Percentiles rank a stretch among this genome's conserved stretches.
Conservation (phyloP, 2,888 invertebrate species). For the Pseudanteris insignis region DNA sequence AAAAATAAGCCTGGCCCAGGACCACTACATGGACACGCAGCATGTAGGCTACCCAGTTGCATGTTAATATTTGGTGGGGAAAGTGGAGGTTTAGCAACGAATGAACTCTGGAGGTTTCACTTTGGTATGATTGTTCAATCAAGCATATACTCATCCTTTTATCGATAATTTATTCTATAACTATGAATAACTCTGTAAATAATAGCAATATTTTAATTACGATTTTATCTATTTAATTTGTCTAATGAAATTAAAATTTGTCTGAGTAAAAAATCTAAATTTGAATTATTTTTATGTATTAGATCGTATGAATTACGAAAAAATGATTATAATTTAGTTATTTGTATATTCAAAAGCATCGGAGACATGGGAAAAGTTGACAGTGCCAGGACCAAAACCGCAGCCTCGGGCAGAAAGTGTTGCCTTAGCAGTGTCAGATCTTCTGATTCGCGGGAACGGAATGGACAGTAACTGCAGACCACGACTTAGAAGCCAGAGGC, state of each 20-base stretch:
- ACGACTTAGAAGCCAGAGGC: constrained; percentile 55
- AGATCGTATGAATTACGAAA: too few species aligned
- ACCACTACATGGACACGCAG: constrained; percentile 80
- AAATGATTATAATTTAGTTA: too few species aligned
- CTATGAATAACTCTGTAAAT: constrained; percentile 14
- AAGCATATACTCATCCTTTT: too few species aligned
- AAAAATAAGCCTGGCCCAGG: constrained; percentile 75
- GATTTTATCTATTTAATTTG: too few species aligned
- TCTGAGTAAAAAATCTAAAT: too few species aligned
- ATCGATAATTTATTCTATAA: too few species aligned
- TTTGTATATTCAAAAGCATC: too few species aligned
- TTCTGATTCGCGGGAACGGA: constrained; percentile 65
- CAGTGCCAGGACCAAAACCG: constrained; percentile 72
- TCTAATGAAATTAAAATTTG: too few species aligned
- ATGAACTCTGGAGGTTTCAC: constrained; percentile 85
- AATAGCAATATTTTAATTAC: too few species aligned
- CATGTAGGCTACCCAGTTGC: constrained; percentile 78
- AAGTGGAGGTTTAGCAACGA: constrained; percentile 74
- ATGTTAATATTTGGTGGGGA: constrained; percentile 86
- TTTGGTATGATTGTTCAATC: constrained; percentile 80
- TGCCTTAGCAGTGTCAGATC: constrained; percentile 73
- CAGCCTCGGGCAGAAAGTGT: constrained; percentile 77
- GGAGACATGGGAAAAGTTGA: constrained; percentile 80
- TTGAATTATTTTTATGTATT: too few species aligned
- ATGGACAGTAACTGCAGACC: constrained; percentile 55